phyloP scores from a whole-genome alignment of 92 coral and sea anemone genomes.

The Diadumene lineata region DNA sequence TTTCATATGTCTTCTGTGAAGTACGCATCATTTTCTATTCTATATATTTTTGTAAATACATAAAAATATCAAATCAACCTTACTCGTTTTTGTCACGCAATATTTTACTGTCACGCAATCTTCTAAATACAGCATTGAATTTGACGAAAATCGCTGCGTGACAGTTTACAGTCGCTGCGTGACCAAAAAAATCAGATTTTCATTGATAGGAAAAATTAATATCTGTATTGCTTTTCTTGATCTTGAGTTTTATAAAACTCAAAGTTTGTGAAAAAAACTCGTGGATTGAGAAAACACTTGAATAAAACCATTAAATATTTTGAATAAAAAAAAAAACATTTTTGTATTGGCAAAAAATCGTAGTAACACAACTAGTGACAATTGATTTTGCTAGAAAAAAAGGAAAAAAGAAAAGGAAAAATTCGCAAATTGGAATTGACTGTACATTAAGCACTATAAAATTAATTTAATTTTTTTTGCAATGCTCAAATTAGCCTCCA shows the following conservation, averaged over 20 bases:
- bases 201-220: neutral
- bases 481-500: neutral
- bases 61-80: neutral
- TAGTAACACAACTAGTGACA: neutral
- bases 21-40: slow-evolving; percentile 18
- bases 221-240: slow-evolving; percentile 12
- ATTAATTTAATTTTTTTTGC: too few relatives aligned
- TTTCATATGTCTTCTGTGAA: slow-evolving; percentile 25
- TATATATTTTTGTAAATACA: slow-evolving; percentile 33
- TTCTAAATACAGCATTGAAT: neutral
- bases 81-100: slow-evolving; percentile 3
- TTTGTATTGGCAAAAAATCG: neutral
- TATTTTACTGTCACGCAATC: slow-evolving; percentile 1
- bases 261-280: neutral
- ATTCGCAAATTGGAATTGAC: too few relatives aligned
- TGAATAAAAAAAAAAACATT: too few relatives aligned
- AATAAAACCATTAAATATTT: neutral
- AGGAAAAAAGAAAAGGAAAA: neutral
- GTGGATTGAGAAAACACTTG: slow-evolving; percentile 13
- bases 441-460: neutral
- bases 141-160: slow-evolving; percentile 1
- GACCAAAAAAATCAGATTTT: neutral
- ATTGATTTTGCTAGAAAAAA: neutral
- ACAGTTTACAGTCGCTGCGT: neutral
- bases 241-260: slow-evolving; percentile 19